Evolutionary conservation across 1,140 invertebrate species (phyloP), one percentile per base, ranked within the genome.

Genomic region (Tribolium castaneum): DNA sequence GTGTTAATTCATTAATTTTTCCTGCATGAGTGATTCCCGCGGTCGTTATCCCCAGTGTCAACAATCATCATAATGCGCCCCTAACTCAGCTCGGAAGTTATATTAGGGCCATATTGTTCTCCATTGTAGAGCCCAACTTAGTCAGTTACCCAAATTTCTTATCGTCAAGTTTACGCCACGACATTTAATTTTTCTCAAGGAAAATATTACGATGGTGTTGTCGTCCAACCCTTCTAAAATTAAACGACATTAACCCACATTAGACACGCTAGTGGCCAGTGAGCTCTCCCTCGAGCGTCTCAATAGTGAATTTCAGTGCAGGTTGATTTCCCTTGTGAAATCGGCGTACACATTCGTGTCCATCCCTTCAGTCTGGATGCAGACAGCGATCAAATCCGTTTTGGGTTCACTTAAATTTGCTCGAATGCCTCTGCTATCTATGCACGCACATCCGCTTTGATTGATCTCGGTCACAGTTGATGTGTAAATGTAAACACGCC

Each of bases 281-380:
- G 54, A 59, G 54, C 54, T 59, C 30, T 75, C 66, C 66, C 75
- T 66, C 56, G 66, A 35, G 75, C 25, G 56, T n/a, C 45, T 76
- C 19, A 45, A 59, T 16, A 30, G 22, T 25, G 75, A 76, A 76
- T 76, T 70, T 39, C 66, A 51, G 59, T 76, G 39, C 59, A 34
- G 75, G 75, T 70, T 76, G 75, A 76, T 76, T 76, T 76, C 75
- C 75, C 75, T 30, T 51, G 75, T 56, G 75, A 76, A 70, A 76
- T 50, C 75, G 59, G 75, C 19, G 75, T 70, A n/a, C 39, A 45
- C 56, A 72, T 72, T 72, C 70, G 19, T 66, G 25, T 76, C 22
- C 62, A 39, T 76, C 34, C 35, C 16, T 49, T 25, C 56, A 45
- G 54, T 30, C 30, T 35, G 25, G 5, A 66, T 34, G n/a, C 59